Base-by-base conservation (phyloP, 2,113 vertebrate genomes). In the Zootoca vivipara region DNA sequence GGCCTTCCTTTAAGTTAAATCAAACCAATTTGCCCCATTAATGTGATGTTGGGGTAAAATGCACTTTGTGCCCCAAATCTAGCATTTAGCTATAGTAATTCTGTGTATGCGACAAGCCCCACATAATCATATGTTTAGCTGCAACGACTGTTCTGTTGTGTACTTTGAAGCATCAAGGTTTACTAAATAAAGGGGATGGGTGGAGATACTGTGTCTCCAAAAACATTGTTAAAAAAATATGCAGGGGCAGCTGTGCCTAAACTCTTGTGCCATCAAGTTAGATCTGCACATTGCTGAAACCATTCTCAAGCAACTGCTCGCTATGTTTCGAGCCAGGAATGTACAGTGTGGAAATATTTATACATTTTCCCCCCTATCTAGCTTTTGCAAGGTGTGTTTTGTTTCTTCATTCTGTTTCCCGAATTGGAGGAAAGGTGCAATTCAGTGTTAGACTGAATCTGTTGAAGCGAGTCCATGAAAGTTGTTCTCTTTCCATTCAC, bases 361-460 rank as follows among this genome's bases (percentile, higher is more conserved):
- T 96, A 93, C 91, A 95, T 95, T 94, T 95, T 33, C 86, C 90
- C 92, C 5, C 84, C 75, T 95, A 94, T 94, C 90, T 92, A 91
- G 89, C 86, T 89, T 87, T 78, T 93, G 87, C 94, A 95, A 95
- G 90, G 93, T 93, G 90, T 91, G 87, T 92, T 35, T 73, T 91
- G 83, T 92, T 94, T 91, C 93, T 93, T 87, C 86, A 72, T 89
- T 94, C 95, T 89, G 78, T 87, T 90, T 92, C 90, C 87, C 78
- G 0, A 0, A 90, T 91, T 93, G 95, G 93, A 94, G 94, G 92
- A 94, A 95, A 82, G 70, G 85, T 89, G 80, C 78, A 81, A 73
- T 93, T 95, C 92, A 92, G 90, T 10, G 82, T 89, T 90, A 72
- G 86, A 92, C 92, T 93, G 91, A 93, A 93, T 64, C n/a, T 93